Percentiles rank a stretch among this genome's conserved stretches.
phyloP scores from a whole-genome alignment of 2,888 invertebrate species.

The Euclidia mi region DNA sequence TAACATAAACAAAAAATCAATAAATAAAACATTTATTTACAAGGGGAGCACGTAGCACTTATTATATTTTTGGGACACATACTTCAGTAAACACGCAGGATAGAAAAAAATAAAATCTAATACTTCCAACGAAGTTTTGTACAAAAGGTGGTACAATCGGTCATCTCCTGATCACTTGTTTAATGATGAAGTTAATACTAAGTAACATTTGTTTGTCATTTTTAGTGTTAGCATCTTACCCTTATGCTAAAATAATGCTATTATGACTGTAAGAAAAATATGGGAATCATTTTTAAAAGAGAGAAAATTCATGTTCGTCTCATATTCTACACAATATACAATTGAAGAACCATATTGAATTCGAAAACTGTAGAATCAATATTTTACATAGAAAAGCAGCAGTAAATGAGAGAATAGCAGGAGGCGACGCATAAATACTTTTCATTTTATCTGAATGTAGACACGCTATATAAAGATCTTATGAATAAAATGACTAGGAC shows the following conservation, averaged over 20 bases:
- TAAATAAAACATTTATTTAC: slow-evolving; percentile 74
- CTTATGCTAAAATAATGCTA: too few species aligned
- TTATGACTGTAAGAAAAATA: too few species aligned
- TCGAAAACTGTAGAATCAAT: too few species aligned
- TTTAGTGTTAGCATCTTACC: too few species aligned
- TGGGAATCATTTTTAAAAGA: too few species aligned
- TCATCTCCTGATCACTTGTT: slow-evolving; percentile 1
- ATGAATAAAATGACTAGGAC: slow-evolving; percentile 61
- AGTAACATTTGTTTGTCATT: too few species aligned
- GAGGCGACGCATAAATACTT: slow-evolving; percentile 15
- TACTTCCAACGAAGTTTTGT: slow-evolving; percentile 27
- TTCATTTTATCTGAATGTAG: slow-evolving; percentile 14
- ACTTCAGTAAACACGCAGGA: slow-evolving; percentile 44
- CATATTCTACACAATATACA: too few species aligned
- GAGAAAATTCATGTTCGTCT: too few species aligned
- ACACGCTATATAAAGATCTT: slow-evolving; percentile 27
- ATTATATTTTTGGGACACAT: slow-evolving; percentile 76
- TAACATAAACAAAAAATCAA: slow-evolving; percentile 48
- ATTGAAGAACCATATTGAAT: too few species aligned
- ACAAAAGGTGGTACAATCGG: slow-evolving; percentile 14
- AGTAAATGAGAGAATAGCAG: background rate
- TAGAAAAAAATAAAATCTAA: slow-evolving; percentile 52
- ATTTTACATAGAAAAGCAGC: too few species aligned
- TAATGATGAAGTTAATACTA: too few species aligned
- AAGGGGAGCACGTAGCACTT: slow-evolving; percentile 81